phyloP scores from a whole-genome alignment of 2,113 vertebrate genomes.

The Microcebus lehilahytsara region DNA sequence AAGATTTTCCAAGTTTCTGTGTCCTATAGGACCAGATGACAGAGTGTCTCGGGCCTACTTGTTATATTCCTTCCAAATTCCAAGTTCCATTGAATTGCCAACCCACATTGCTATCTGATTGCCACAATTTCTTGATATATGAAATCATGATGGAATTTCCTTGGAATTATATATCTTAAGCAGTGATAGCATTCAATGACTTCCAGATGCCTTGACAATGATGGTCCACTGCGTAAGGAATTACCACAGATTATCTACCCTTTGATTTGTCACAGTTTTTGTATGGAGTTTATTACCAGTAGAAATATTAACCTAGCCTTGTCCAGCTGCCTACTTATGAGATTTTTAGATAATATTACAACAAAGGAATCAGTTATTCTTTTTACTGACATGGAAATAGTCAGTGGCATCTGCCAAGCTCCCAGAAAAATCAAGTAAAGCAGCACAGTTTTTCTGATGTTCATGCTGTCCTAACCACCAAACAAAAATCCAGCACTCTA shows the following conservation, averaged over 20 bases:
- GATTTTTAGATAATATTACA: neutral
- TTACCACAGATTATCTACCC: constrained; percentile 60
- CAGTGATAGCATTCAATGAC: constrained; percentile 32
- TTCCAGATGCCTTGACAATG: constrained; percentile 76
- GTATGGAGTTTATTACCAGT: constrained; percentile 64
- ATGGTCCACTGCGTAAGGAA: neutral
- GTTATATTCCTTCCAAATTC: neutral
- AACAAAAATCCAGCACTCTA: neutral
- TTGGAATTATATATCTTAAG: constrained; percentile 64
- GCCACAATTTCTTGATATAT: constrained; percentile 20
- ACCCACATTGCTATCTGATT: constrained; percentile 44
- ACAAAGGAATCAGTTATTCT: neutral
- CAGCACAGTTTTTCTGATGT: neutral
- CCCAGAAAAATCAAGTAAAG: neutral
- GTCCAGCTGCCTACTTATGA: constrained; percentile 3
- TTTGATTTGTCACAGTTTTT: constrained; percentile 69
- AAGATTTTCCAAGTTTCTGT: constrained; percentile 48
- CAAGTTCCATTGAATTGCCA: constrained; percentile 29
- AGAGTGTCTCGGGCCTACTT: neutral
- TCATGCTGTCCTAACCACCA: neutral
- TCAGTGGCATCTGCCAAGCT: neutral
- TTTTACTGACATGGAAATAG: constrained; percentile 1
- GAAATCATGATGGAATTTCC: constrained; percentile 70
- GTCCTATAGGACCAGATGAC: neutral
- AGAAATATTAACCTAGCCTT: constrained; percentile 61